Conservation (phyloP, 2,888 invertebrate species). For the Gastracanthus pulcherrimus region DNA sequence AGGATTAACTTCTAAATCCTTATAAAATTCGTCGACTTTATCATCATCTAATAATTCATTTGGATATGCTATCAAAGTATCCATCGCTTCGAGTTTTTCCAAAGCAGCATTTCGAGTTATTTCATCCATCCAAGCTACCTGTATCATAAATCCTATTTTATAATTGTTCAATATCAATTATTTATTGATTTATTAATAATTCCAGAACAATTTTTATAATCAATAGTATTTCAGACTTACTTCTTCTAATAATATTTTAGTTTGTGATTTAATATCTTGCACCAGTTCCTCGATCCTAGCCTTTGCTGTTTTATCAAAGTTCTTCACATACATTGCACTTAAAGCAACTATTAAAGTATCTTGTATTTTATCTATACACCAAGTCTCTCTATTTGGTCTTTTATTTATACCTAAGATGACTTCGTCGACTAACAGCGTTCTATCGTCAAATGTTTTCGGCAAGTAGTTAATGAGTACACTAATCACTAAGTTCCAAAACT, state of each 20-base stretch:
- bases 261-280: slow-evolving; percentile 88
- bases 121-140: slow-evolving; percentile 32
- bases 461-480: slow-evolving; percentile 64
- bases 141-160: not conserved
- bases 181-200: too few relatives aligned
- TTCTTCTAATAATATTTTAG: slow-evolving; percentile 86
- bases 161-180: not conserved
- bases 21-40: slow-evolving; percentile 32
- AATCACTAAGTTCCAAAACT: too few relatives aligned
- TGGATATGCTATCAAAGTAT: slow-evolving; percentile 81
- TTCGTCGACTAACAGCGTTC: slow-evolving; percentile 72
- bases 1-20: slow-evolving; percentile 5
- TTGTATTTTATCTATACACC: slow-evolving; percentile 89
- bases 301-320: slow-evolving; percentile 91
- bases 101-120: slow-evolving; percentile 75
- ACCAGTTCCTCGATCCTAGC: slow-evolving; percentile 92
- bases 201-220: too few relatives aligned
- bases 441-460: slow-evolving; percentile 69
- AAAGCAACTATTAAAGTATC: slow-evolving; percentile 86
- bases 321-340: slow-evolving; percentile 91
- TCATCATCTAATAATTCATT: slow-evolving; percentile 79
- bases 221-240: slow-evolving; percentile 65
- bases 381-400: slow-evolving; percentile 83
- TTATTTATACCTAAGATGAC: slow-evolving; percentile 73
- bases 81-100: slow-evolving; percentile 30